phyloP scores from a whole-genome alignment of 2,113 vertebrate species.

The Oreochromis spilurus region DNA sequence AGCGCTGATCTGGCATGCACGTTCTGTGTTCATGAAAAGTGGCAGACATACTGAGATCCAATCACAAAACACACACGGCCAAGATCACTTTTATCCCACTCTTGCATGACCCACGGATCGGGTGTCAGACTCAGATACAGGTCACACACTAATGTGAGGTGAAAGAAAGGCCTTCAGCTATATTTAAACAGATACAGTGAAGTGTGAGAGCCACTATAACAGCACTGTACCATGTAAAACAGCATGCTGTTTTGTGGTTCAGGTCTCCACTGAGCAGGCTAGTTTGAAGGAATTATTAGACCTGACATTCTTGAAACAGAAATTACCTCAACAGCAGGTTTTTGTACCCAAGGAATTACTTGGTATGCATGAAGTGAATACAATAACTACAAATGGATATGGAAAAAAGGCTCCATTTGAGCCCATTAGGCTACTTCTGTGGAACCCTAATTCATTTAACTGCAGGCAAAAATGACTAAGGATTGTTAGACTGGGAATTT shows the following conservation, averaged over 20 bases:
- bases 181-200: background rate
- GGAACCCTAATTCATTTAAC: slow-evolving; percentile 12
- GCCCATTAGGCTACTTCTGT: background rate
- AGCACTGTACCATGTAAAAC: background rate
- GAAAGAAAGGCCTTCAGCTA: background rate
- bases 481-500: background rate
- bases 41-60: background rate
- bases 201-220: background rate
- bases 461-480: slow-evolving; percentile 13
- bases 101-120: background rate
- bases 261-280: background rate
- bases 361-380: background rate
- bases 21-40: background rate
- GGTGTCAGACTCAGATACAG: background rate
- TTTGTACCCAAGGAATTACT: background rate
- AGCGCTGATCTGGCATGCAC: background rate
- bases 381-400: background rate
- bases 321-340: slow-evolving; percentile 6
- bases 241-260: background rate
- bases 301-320: background rate
- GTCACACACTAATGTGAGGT: background rate
- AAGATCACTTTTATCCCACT: background rate
- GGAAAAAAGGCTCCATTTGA: slow-evolving; percentile 5
- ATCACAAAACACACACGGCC: background rate
- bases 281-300: background rate